Conservation (phyloP, 2,888 invertebrate genomes). For the Serripes groenlandicus region DNA sequence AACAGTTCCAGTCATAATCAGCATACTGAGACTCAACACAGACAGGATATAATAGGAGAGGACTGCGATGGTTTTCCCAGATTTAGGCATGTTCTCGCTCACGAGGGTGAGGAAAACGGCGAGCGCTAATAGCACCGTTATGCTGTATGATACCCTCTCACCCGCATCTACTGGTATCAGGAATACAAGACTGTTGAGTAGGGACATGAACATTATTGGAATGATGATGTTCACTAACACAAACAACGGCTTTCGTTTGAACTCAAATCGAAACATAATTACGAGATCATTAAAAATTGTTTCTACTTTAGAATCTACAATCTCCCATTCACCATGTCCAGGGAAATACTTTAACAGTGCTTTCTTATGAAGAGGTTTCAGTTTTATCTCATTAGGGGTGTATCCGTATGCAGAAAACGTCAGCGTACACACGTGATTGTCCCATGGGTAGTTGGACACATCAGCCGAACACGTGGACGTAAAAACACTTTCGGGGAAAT, state of each 20-base stretch:
- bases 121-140: not conserved
- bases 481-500: not conserved
- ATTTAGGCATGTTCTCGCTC: constrained; percentile 3
- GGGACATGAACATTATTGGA: not conserved
- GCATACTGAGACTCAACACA: not conserved
- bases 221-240: not conserved
- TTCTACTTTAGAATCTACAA: not conserved
- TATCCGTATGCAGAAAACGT: constrained; percentile 3
- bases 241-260: not conserved
- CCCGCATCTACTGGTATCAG: not conserved
- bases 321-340: constrained; percentile 2
- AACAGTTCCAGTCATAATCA: not conserved
- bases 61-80: not conserved
- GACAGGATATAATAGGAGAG: not conserved
- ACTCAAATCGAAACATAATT: not conserved
- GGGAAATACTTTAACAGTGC: not conserved
- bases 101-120: not conserved
- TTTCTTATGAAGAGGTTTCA: not conserved
- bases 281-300: not conserved
- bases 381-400: not conserved
- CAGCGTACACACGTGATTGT: not conserved
- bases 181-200: constrained; percentile 1
- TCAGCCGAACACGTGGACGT: not conserved
- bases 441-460: not conserved
- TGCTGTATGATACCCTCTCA: not conserved